Evolutionary conservation across 2,797 vertebrate genomes (phyloP), one percentile per base, ranked within the genome.

Genomic region (Notoglanidium macrostoma): DNA sequence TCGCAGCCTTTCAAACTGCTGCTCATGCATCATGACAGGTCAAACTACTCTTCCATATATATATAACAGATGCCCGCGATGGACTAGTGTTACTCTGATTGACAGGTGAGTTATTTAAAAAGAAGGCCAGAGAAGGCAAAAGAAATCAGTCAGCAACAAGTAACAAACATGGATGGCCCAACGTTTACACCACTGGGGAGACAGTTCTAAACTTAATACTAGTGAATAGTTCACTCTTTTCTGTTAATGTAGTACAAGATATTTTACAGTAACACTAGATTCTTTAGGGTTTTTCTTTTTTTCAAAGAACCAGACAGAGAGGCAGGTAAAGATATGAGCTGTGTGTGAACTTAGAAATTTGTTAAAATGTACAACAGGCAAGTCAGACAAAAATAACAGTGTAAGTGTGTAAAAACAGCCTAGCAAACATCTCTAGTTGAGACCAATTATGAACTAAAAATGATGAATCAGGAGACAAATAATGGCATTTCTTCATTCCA

Each of bases 21-120:
- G 73, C 73, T 51, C 88, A 89, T 88, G 90, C 92, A 32, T 59
- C 77, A 40, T 59, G 77, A 59, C 77, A 80, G 55, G 91, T 21
- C 35, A 90, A 35, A 57, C 76, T 92, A 87, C 91, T 85, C 26
- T 59, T 59, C 29, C 29, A 78, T 78, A 77, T 78, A 32, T 49
- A 40, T 40, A 59, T 35, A 79, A 79, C 54, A 79, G 54, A 79
- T 35, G 77, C 19, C 10, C 6, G 54, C 2, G 32, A 35, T 5
- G 35, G 54, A 59, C 54, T 23, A 23, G 29, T 59, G 35, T 61
- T 61, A 61, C 35, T 59, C 55, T 80, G 35, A 80, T 17, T 44
- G 57, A 44, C 35, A 80, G 78, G 55, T 80, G 57, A 80, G 21
- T 61, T 17, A 79, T 79, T 21, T 77, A 32, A 46, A 17, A 51